phyloP scores from a whole-genome alignment of 2,113 vertebrate species.

The Junco hyemalis region DNA sequence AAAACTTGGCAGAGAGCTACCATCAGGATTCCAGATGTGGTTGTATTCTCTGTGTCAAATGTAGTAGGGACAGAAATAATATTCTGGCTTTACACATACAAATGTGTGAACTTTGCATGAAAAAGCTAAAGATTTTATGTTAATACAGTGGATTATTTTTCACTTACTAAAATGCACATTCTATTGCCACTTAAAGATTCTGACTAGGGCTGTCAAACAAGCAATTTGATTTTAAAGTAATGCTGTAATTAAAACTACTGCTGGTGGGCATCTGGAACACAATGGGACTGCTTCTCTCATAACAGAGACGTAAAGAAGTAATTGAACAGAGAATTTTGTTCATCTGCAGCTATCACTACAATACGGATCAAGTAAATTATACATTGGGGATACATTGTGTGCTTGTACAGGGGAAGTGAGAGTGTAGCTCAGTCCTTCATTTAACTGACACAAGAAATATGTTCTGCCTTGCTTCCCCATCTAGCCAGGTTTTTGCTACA shows the following conservation, averaged over 20 bases:
- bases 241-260: not conserved
- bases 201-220: not conserved
- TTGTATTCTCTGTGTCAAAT: not conserved
- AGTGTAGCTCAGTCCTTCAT: not conserved
- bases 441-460: not conserved
- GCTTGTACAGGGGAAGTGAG: not conserved
- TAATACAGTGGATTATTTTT: not conserved
- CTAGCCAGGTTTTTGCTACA: not conserved
- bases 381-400: too few species aligned
- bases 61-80: not conserved
- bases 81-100: not conserved
- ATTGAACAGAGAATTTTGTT: not conserved
- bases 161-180: not conserved
- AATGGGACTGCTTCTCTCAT: not conserved
- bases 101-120: not conserved
- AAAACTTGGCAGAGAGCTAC: not conserved
- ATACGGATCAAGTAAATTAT: not conserved
- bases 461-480: not conserved
- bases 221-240: not conserved
- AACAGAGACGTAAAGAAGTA: not conserved
- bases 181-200: not conserved
- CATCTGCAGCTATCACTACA: not conserved
- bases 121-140: not conserved
- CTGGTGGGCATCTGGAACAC: not conserved
- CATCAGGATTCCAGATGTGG: not conserved